These are phyloP conservation scores for Ailurus styani DNA, from an alignment of 2,113 vertebrate species.

Conservation along the genomic window DNA sequence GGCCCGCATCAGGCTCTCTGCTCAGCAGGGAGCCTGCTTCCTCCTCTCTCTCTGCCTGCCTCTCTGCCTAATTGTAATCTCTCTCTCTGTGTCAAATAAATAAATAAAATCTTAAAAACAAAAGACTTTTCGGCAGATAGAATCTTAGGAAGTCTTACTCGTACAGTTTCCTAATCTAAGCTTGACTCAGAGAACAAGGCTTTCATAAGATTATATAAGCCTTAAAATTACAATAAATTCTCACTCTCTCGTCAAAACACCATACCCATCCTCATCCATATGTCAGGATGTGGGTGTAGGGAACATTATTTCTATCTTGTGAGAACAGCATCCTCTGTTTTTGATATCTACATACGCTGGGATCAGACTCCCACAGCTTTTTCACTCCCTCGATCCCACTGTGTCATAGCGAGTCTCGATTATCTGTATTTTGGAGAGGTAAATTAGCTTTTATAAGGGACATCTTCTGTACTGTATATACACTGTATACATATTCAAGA, in stretches of 20 bases:
- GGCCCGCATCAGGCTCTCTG: too few relatives aligned
- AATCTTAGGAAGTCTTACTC: neutral
- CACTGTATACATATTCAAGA: neutral
- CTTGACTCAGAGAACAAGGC: neutral
- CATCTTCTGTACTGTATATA: neutral
- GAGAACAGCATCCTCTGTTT: slow-evolving; percentile 23
- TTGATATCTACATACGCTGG: neutral
- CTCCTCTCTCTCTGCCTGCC: too few relatives aligned
- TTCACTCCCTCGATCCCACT: neutral
- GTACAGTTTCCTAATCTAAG: neutral
- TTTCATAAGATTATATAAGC: slow-evolving; percentile 28
- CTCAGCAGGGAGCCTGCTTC: too few relatives aligned
- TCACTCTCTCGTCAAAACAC: slow-evolving; percentile 3
- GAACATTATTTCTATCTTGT: slow-evolving; percentile 48
- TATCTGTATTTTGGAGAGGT: neutral
- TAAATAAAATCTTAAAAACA: too few relatives aligned
- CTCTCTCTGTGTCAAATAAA: too few relatives aligned
- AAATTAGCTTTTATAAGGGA: neutral
- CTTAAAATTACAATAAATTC: slow-evolving; percentile 41
- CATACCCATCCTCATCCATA: neutral
- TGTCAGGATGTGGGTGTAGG: slow-evolving; percentile 38
- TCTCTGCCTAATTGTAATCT: too few relatives aligned
- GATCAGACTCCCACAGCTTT: neutral
- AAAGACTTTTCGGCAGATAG: neutral
- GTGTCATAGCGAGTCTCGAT: neutral